Evolutionary conservation across 64 coral and sea anemone genomes (phyloP).

Genomic region (Hydrozoanthus tunicans): DNA sequence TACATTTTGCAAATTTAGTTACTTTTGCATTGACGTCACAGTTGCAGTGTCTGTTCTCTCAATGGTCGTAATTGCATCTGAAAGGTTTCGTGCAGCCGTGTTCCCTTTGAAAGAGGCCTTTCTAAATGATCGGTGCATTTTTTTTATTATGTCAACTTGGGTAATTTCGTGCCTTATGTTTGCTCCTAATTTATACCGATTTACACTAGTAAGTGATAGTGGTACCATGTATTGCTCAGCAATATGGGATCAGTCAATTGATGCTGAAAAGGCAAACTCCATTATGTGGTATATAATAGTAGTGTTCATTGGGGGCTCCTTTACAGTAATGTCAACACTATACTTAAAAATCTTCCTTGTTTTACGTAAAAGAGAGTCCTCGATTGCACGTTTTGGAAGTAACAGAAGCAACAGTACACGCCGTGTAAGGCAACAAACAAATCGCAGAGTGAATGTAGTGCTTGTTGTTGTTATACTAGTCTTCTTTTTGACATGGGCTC

Average conservation of each 20-base stretch:
- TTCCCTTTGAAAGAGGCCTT: constrained; percentile 20
- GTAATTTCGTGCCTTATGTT: background rate
- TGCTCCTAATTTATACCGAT: constrained; percentile 29
- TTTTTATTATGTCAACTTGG: constrained; percentile 7
- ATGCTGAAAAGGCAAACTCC: background rate
- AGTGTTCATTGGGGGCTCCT: background rate
- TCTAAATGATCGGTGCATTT: background rate
- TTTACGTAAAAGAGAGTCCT: background rate
- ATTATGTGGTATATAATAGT: background rate
- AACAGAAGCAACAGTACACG: background rate
- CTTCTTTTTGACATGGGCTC: constrained; percentile 32
- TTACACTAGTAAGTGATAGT: background rate
- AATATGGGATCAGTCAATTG: background rate
- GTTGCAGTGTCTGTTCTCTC: constrained; percentile 14
- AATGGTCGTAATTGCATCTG: constrained; percentile 19
- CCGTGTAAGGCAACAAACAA: background rate
- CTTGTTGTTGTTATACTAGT: constrained; percentile 17
- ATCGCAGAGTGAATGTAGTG: constrained; percentile 10
- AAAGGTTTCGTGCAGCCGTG: constrained; percentile 43
- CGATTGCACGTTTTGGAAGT: background rate
- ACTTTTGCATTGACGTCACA: background rate
- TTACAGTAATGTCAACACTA: background rate
- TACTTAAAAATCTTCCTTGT: constrained; percentile 19
- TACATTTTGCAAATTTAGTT: background rate
- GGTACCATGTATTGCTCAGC: background rate